Conservation (phyloP, 1,140 invertebrate species). For the Eupeodes corollae region DNA sequence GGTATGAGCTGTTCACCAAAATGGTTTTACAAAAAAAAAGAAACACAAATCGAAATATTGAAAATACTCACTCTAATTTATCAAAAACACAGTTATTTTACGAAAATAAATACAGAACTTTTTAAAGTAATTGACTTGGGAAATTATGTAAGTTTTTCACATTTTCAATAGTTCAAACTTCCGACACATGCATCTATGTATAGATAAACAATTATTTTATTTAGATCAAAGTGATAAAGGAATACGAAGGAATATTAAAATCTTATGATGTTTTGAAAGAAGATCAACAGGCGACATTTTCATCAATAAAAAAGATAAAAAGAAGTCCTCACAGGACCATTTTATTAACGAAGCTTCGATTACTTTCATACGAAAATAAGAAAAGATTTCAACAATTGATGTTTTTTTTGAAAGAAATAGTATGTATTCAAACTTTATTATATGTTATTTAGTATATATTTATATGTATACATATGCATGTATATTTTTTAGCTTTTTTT, state of each 20-base stretch:
- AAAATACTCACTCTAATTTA: too few species aligned
- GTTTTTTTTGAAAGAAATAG: conserved; percentile 30
- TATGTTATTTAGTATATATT: too few species aligned
- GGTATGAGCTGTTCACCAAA: too few species aligned
- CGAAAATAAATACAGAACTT: conserved; percentile 20
- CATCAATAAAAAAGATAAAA: conserved; percentile 33
- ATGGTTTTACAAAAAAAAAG: too few species aligned
- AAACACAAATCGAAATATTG: too few species aligned
- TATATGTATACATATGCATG: too few species aligned
- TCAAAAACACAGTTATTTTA: conserved; percentile 25
- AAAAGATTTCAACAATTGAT: conserved; percentile 31
- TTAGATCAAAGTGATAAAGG: conserved; percentile 30
- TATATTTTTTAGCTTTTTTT: too few species aligned
- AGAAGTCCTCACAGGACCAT: conserved; percentile 33
- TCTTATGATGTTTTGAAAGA: conserved; percentile 30
- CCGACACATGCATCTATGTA: conserved; percentile 9
- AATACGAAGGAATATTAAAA: conserved; percentile 29
- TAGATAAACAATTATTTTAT: conserved; percentile 8
- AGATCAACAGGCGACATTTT: conserved; percentile 25
- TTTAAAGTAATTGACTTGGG: too few species aligned
- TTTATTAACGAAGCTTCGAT: conserved; percentile 27
- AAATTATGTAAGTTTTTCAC: too few species aligned
- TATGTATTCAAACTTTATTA: conserved; percentile 11
- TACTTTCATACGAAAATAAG: conserved; percentile 27
- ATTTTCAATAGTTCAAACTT: too few species aligned